Base-by-base conservation (phyloP, 2,888 invertebrate species). In the Nephrocerus scutellatus region DNA sequence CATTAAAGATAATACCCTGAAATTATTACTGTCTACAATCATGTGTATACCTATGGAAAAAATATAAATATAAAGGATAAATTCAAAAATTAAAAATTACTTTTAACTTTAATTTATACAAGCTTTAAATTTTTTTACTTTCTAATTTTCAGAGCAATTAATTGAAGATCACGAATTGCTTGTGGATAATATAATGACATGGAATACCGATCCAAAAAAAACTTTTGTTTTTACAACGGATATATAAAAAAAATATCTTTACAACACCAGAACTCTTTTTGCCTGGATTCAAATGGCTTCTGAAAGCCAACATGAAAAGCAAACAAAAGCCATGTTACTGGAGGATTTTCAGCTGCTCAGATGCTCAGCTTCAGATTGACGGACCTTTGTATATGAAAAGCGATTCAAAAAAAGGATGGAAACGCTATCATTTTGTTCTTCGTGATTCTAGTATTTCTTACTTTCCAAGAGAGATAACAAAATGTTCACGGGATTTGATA, bases 371-470 rank as follows among this genome's bases (percentile, higher is more conserved):
- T 3, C 83, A 87, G 53, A 73, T 97, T 56, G 96, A 97, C 63
- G 95, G 95, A 4, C 84, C 87, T 14, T 72, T 98, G 16, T 95
- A 93, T 68, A 76, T 97, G 54, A 97, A 97, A 70, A 84, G 89
- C 21, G 97, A 98, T 60, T 88, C 92, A 36, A 93, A 96, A 70
- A 97, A 97, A 64, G 91, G 90, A 36, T 98, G 98, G 98, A 97
- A 96, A 70, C 91, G 90, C 64, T 90, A 89, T 63, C 87, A 90
- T 68, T 98, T 95, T 69, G 90, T 96, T 12, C 74, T 98, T 30
- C 75, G 97, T 53, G 86, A 93, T 12, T 96, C 96, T 13, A 78
- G 78, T 33, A 75, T 98, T 15, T 98, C 97, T 73, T 97, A 96
- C 69, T 92, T 86, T 63, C 92, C 93, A 32, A 98, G 97, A 71